Percentiles rank a stretch among this genome's conserved stretches.
Evolutionary conservation across 37 sponge, comb jelly and placozoan genomes (phyloP).

Genomic region (Amphimedon queenslandica): DNA sequence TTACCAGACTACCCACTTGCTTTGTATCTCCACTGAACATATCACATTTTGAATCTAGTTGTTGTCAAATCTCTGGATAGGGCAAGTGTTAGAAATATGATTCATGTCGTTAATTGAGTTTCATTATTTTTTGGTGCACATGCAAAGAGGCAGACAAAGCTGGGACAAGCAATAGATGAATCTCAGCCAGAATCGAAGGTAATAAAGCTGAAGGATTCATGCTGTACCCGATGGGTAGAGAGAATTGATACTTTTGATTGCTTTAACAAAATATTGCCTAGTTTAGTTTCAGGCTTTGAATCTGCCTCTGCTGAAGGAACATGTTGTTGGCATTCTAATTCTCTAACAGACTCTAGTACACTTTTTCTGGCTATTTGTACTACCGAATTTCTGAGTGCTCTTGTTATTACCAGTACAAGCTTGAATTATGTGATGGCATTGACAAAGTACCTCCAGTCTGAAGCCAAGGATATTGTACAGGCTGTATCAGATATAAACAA

Average conservation of each 20-base stretch:
- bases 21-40: slow-evolving; percentile 47
- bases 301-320: slow-evolving; percentile 40
- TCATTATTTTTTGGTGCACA: slow-evolving; percentile 48
- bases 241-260: slow-evolving; percentile 43
- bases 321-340: slow-evolving; percentile 37
- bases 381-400: slow-evolving; percentile 42
- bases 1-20: slow-evolving; percentile 31
- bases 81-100: slow-evolving; percentile 49
- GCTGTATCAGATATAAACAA: slow-evolving; percentile 50
- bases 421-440: slow-evolving; percentile 45
- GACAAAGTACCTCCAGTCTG: slow-evolving; percentile 43
- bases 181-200: slow-evolving; percentile 23
- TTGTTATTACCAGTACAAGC: slow-evolving; percentile 44
- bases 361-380: slow-evolving; percentile 47
- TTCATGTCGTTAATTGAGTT: slow-evolving; percentile 37
- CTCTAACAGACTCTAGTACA: slow-evolving; percentile 52
- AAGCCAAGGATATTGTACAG: slow-evolving; percentile 50
- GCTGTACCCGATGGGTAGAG: slow-evolving; percentile 58
- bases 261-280: slow-evolving; percentile 31
- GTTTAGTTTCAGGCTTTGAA: slow-evolving; percentile 55
- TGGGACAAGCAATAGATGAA: slow-evolving; percentile 32
- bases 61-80: slow-evolving; percentile 34
- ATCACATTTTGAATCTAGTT: slow-evolving; percentile 40
- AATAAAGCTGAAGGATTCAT: slow-evolving; percentile 40
- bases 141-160: slow-evolving; percentile 43